Evolutionary conservation across 2,888 invertebrate species (phyloP), one percentile per base, ranked within the genome.

Genomic region (Fragum whitleyi): DNA sequence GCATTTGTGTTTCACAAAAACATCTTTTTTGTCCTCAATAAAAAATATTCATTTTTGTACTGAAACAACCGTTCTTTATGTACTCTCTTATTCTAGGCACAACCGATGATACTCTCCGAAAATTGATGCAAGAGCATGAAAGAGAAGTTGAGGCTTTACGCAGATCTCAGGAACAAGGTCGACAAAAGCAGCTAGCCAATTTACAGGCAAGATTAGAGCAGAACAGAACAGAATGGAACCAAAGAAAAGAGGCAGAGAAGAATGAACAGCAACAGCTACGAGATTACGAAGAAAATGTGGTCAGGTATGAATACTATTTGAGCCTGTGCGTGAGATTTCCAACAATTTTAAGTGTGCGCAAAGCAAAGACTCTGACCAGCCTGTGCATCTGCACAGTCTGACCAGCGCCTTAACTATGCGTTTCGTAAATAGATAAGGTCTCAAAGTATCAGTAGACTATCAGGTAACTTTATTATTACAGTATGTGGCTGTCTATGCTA

Each of bases 241-340:
- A 89, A 59, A 79, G 88, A 51, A 86, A 86, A 78, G 89, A 88
- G 61, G 85, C 88, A 42, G 93, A 93, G 80, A 88, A 87, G 36
- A 67, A 86, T 23, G 93, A 93, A 77, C 92, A 93, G 73, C 85
- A 89, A 62, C 88, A 91, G 42, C 85, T 93, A 0, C 55, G 93
- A 69, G 91, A 92, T 57, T 90, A 92, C 76, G 93, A 93, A 80
- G 89, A 91, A 7, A 87, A 91, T 28, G 90, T 93, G 21, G 89
- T 92, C 53, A 87, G 90, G 92, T 92, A 81, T 76, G 89, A 5
- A 57, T n/a, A n/a, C n/a, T 14, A 16, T 14, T 53, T 21, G 21
- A 47, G 71, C 3, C 47, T 3, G 19, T 19, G 47, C 16, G 47
- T n/a, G n/a, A n/a, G n/a, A n/a, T n/a, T n/a, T n/a, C n/a, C n/a